Evolutionary conservation across 2,113 vertebrate genomes (phyloP).

Genomic region (Cyprinodon tularosa): DNA sequence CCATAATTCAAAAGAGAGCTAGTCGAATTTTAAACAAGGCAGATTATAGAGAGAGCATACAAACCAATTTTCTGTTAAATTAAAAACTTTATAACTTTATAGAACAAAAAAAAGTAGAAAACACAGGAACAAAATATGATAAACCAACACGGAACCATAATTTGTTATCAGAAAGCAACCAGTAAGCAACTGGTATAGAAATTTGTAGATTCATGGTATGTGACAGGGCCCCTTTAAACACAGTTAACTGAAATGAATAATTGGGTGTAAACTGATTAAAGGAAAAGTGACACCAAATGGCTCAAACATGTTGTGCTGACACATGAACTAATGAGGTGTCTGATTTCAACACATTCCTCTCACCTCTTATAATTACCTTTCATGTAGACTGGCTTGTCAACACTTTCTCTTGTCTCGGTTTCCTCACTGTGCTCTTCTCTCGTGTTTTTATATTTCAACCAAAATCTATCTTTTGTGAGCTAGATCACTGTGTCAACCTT

Average conservation of each 20-base stretch:
- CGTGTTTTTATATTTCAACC: constrained; percentile 11
- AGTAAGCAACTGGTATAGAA: too few species aligned
- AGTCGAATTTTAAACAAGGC: too few species aligned
- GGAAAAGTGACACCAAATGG: not conserved
- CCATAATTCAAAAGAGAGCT: too few species aligned
- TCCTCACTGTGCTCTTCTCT: constrained; percentile 11
- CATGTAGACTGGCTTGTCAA: not conserved
- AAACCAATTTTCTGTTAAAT: too few species aligned
- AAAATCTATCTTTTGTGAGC: constrained; percentile 9
- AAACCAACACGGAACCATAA: too few species aligned
- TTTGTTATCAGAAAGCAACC: too few species aligned
- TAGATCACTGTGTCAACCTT: constrained; percentile 9
- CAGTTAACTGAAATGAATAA: not conserved
- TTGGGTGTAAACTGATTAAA: not conserved
- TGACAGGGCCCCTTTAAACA: not conserved
- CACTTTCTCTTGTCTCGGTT: not conserved
- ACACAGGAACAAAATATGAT: too few species aligned
- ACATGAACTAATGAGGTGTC: constrained; percentile 11
- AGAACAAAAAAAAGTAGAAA: too few species aligned
- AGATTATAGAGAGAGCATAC: too few species aligned
- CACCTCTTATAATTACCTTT: constrained; percentile 14
- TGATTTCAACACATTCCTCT: constrained; percentile 11
- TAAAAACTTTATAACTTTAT: too few species aligned
- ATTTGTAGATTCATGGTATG: too few species aligned
- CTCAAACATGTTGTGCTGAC: not conserved